A percentile compares a stretch with the other conserved stretches of the same genome.
phyloP scores from a whole-genome alignment of 2,888 invertebrate species.

The Ecdyonurus torrentis region DNA sequence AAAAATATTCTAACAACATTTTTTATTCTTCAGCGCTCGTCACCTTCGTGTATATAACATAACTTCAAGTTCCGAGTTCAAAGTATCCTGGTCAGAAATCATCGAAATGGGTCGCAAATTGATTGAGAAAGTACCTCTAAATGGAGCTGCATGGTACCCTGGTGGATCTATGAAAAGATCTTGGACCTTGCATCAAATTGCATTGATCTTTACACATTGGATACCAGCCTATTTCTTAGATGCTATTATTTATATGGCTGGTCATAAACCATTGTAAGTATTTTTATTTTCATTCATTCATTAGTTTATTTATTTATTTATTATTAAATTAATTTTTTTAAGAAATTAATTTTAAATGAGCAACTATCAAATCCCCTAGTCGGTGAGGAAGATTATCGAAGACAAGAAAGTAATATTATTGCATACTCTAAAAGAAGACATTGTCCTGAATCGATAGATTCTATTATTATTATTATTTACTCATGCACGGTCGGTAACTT shows the following conservation, averaged over 20 bases:
- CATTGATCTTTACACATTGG: constrained; percentile 74
- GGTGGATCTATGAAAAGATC: constrained; percentile 76
- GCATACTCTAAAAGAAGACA: too few species aligned
- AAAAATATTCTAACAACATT: too few species aligned
- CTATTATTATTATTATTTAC: too few species aligned
- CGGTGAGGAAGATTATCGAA: too few species aligned
- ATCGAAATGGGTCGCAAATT: constrained; percentile 64
- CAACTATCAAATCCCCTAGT: too few species aligned
- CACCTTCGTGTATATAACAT: constrained; percentile 46
- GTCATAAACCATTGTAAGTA: constrained; percentile 79
- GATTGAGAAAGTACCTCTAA: constrained; percentile 67
- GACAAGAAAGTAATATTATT: too few species aligned
- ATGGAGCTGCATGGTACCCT: constrained; percentile 71
- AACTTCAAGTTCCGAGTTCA: constrained; percentile 63
- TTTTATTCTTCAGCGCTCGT: not conserved
- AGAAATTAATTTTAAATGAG: too few species aligned
- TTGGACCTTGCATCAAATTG: constrained; percentile 59
- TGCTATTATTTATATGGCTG: constrained; percentile 53
- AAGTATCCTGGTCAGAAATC: constrained; percentile 74
- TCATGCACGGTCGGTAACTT: too few species aligned
- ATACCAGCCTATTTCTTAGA: constrained; percentile 80
- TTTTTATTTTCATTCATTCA: too few species aligned
- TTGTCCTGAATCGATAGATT: too few species aligned
- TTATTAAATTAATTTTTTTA: too few species aligned
- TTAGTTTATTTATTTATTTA: too few species aligned